phyloP scores from a whole-genome alignment of 2,797 vertebrate species.

The Eulemur coronatus region DNA sequence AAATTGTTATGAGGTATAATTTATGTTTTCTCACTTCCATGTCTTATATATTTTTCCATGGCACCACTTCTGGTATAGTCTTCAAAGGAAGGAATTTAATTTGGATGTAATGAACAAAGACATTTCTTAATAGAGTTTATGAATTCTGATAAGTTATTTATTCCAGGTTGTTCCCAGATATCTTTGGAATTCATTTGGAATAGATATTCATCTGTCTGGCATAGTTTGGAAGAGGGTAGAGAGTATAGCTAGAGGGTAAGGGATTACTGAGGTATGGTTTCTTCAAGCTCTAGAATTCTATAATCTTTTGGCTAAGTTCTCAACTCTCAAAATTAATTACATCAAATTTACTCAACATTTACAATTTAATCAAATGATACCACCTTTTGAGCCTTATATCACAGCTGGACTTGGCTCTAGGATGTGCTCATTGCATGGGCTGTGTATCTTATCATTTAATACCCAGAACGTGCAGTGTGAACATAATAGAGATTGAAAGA shows the following conservation, averaged over 20 bases:
- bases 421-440: constrained; percentile 94
- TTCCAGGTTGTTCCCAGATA: background rate
- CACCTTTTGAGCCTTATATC: background rate
- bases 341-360: background rate
- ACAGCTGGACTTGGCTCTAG: constrained; percentile 59
- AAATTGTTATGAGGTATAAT: background rate
- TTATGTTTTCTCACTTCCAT: background rate
- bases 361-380: background rate
- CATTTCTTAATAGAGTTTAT: background rate
- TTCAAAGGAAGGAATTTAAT: background rate
- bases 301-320: background rate
- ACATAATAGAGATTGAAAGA: constrained; percentile 83
- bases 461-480: constrained; percentile 95
- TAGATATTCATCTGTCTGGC: background rate
- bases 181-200: background rate
- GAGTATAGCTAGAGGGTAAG: background rate
- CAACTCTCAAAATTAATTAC: constrained; percentile 8
- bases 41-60: background rate
- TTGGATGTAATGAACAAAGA: background rate
- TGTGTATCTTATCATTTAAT: constrained; percentile 88
- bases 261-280: background rate
- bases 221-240: background rate
- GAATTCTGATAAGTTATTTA: constrained; percentile 18
- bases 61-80: background rate
- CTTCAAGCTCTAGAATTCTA: background rate